Base-by-base conservation (phyloP, 1,140 invertebrate species). In the Drosophila ananassae region DNA sequence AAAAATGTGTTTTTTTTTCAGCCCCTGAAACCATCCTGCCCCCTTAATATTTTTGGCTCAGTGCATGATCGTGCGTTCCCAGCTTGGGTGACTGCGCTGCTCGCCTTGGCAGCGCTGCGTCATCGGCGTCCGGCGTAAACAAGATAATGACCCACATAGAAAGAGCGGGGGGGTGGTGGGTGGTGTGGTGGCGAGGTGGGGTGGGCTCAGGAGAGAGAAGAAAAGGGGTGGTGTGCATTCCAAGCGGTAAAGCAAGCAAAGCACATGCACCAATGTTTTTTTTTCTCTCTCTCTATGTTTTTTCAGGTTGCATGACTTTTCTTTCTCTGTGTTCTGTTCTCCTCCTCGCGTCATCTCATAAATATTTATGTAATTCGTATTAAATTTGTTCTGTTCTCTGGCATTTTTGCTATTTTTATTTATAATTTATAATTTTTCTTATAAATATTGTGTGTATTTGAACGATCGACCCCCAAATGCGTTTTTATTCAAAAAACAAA, bases 61-160 rank as follows among this genome's bases (percentile, higher is more conserved):
- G 12, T 24, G 30, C n/a, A 17, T 8, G 21, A 51, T 66, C 8
- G 63, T 67, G 63, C 46, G 34, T 63, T 32, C n/a, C 13, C 46
- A 9, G 32, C 37, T 37, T 22, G 34, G 53, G 21, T 30, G n/a
- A 13, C 28, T 55, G 13, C 22, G 39, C 47, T 52, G 77, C 46
- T 78, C 13, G 53, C 59, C 22, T 41, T 59, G 53, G 47, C 53
- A 28, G 37, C 55, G 68, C 68, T 67, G 75, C 76, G 61, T 58
- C 61, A 73, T 58, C 73, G 59, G 61, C 53, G 60, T 62, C 57
- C 81, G 75, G 60, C 79, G 79, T 82, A 82, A 82, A 82, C 79
- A 82, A 82, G 79, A 82, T 82, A 82, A 82, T 84, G 80, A 82
- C 79, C 79, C 76, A 82, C 76, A 84, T 82, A 56, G 69, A 62